Base-by-base conservation (phyloP, 1,140 invertebrate species). In the Cotesia chilonis region DNA sequence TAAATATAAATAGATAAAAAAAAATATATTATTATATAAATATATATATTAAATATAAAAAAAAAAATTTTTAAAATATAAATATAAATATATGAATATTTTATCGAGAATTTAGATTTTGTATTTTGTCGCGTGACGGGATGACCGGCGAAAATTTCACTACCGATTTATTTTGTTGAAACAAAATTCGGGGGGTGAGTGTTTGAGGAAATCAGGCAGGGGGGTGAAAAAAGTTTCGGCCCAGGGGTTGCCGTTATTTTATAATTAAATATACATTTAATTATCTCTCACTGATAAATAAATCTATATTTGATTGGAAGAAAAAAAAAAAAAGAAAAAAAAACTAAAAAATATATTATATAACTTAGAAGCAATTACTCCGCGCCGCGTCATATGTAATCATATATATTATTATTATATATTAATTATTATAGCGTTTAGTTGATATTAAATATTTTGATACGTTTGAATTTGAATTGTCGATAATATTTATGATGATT, bases 31-130 rank as follows among this genome's bases (percentile, higher is more conserved):
- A 73, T 60, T 59, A 70, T 51, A 63, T 47, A 35, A 35, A 69
- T 71, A 69, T 51, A 66, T 20, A 71, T 63, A 38, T 9, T 9
- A 60, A 70, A 72, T 64, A 71, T 71, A 65, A 74, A 74, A 77
- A 72, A 70, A 55, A 59, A 38, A 63, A n/a, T n/a, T n/a, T n/a
- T 57, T 47, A 76, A 54, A 28, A 59, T 59, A 59, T 59, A 59
- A 28, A 28, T 59, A 68, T 68, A 68, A 54, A 54, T 68, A 83
- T 85, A 82, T 47, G 41, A 47, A 82, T 84, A 84, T 84, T 80
- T 79, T 79, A 79, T 81, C 74, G 76, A 81, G 73, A 68, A 84
- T 83, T 81, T 84, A 83, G 81, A 82, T 84, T 84, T 85, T 85
- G 81, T 84, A 84, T 83, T 83, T 80, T 79, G 76, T 75, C 79